A percentile compares a stretch with the other conserved stretches of the same genome.
phyloP scores from a whole-genome alignment of 2,113 vertebrate genomes.

The Gambusia holbrooki region DNA sequence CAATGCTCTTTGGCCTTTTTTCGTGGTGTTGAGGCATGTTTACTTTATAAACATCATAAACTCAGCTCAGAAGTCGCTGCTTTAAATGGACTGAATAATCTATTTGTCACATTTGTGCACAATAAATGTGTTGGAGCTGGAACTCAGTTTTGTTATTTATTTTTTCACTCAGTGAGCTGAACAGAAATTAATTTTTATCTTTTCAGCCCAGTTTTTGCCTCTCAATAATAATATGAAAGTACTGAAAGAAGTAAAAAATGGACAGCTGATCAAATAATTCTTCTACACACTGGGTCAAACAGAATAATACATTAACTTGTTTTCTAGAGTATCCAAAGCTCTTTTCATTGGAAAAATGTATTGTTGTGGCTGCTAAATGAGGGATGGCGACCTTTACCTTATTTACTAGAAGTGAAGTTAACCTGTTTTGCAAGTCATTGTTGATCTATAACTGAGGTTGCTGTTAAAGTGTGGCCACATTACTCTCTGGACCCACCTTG shows the following conservation, averaged over 20 bases:
- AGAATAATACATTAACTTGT: neutral
- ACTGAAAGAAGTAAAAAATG: neutral
- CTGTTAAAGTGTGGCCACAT: constrained; percentile 35
- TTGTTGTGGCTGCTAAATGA: constrained; percentile 3
- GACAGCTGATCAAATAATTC: neutral
- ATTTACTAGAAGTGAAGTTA: constrained; percentile 60
- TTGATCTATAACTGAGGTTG: constrained; percentile 52
- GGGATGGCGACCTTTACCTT: constrained; percentile 39
- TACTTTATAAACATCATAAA: too few relatives aligned
- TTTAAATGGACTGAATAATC: too few relatives aligned
- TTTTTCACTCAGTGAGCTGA: too few relatives aligned
- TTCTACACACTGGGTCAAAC: neutral
- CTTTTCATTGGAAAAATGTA: neutral
- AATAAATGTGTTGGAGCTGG: too few relatives aligned
- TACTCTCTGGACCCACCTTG: constrained; percentile 21
- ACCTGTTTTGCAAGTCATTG: constrained; percentile 68
- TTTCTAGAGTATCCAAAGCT: neutral
- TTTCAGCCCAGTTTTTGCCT: too few relatives aligned
- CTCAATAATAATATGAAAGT: neutral
- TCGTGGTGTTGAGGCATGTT: too few relatives aligned
- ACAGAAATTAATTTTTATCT: too few relatives aligned
- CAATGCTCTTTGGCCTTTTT: too few relatives aligned
- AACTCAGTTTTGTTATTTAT: too few relatives aligned
- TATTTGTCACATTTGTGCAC: too few relatives aligned
- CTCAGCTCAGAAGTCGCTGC: too few relatives aligned